Base-by-base conservation (phyloP, 2,797 vertebrate species). In the Peromyscus melanophrys region DNA sequence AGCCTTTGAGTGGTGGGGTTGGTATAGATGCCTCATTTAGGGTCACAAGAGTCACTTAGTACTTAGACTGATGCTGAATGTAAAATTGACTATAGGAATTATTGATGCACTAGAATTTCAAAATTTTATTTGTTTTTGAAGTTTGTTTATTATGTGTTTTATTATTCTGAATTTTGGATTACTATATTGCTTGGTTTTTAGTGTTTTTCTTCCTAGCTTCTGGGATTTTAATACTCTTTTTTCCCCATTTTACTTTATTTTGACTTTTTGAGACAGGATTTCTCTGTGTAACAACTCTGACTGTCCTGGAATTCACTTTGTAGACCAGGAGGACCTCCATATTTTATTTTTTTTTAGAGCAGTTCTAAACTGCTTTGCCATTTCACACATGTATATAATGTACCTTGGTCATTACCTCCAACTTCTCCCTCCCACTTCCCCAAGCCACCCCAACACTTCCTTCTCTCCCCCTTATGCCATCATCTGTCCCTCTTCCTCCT, bases 91-190 rank as follows among this genome's bases (percentile, higher is more conserved):
- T 61, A 0, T 69, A 88, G 59, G 63, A 61, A 81, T 95, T 85
- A 12, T 57, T 59, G 59, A 43, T 63, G 46, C 21, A n/a, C 31
- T 67, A n/a, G 43, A 25, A 69, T 49, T 86, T 86, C 31, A 84
- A 65, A 63, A 46, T 59, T 29, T 43, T 14, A 52, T 14, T 52
- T 94, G 89, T 23, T 76, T 49, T 93, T 78, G 85, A 37, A 75
- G 7, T 40, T 95, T 90, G 17, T 84, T 76, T 73, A 88, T 88
- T 52, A 43, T 49, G 40, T 59, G 12, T 43, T 73, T 88, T 57
- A 61, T 76, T 88, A 40, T 65, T 92, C 63, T 81, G n/a, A 86
- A 82, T n/a, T 94, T 87, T 81, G 31, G 11, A 65, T 81, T 80
- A 14, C 27, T 37, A 8, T 46, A 16, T 69, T 71, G 19, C 37